These are phyloP conservation scores for Apodemus agrarius DNA, from an alignment of 2,797 vertebrate genomes.

Conservation along the genomic window DNA sequence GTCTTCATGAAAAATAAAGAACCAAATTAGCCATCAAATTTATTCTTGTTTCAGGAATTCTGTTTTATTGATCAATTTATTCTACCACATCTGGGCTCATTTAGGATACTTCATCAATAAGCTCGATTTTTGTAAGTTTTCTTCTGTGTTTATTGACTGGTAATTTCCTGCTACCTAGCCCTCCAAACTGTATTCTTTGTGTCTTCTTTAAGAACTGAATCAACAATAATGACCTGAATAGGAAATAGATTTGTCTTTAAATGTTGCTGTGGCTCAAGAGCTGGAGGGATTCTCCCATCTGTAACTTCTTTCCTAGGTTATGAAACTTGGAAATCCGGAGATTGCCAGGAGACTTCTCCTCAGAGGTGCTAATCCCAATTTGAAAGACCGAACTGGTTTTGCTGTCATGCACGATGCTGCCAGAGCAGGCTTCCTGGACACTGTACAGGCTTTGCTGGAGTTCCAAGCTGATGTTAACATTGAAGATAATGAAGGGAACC, in stretches of 20 bases:
- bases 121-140: constrained; percentile 58
- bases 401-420: constrained; percentile 95
- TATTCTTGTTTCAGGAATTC: constrained; percentile 45
- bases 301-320: constrained; percentile 88
- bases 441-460: constrained; percentile 90
- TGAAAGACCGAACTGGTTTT: constrained; percentile 90
- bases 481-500: constrained; percentile 91
- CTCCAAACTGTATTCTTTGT: background rate
- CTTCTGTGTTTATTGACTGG: constrained; percentile 21
- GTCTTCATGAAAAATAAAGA: constrained; percentile 52
- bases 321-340: constrained; percentile 89
- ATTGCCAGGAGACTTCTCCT: constrained; percentile 89
- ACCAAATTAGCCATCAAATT: constrained; percentile 36
- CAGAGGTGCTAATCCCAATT: constrained; percentile 90
- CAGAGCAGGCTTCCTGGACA: constrained; percentile 93
- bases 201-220: constrained; percentile 36
- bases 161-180: constrained; percentile 25
- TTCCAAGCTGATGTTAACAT: constrained; percentile 91
- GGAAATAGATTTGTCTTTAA: constrained; percentile 55
- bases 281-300: constrained; percentile 74
- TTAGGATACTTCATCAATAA: constrained; percentile 61
- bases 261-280: constrained; percentile 15
- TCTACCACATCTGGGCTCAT: background rate
- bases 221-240: constrained; percentile 39
- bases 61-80: constrained; percentile 61